Conservation (phyloP, 2,797 vertebrate genomes). For the Neosalanx taihuensis region DNA sequence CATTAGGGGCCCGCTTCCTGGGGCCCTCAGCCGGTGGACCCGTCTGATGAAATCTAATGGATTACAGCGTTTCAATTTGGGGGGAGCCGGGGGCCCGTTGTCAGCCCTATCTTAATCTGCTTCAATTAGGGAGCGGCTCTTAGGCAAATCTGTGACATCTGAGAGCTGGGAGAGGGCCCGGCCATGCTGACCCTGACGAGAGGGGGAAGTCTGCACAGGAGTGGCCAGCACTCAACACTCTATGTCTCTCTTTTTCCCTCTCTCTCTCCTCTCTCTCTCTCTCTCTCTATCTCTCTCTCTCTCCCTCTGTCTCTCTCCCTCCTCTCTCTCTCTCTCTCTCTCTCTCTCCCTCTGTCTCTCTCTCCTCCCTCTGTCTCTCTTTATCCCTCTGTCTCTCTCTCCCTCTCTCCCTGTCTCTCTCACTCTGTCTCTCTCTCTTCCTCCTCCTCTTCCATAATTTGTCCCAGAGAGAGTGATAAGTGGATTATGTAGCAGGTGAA, state of each 20-base stretch:
- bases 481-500: constrained; percentile 63
- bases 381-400: constrained; percentile 14
- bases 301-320: constrained; percentile 14
- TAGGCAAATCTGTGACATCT: constrained; percentile 74
- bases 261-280: constrained; percentile 28
- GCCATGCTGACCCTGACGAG: constrained; percentile 61
- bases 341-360: too few species aligned
- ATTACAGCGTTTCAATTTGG: constrained; percentile 75
- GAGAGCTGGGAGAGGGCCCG: constrained; percentile 66
- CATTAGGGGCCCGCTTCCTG: constrained; percentile 68
- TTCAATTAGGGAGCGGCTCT: constrained; percentile 73
- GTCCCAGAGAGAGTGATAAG: constrained; percentile 68
- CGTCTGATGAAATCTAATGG: constrained; percentile 74
- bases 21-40: constrained; percentile 57
- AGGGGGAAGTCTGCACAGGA: constrained; percentile 59
- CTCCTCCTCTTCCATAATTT: constrained; percentile 70
- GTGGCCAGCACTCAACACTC: constrained; percentile 22
- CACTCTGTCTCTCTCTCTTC: constrained; percentile 50
- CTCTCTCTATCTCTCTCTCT: constrained; percentile 5
- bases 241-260: constrained; percentile 9
- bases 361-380: too few species aligned
- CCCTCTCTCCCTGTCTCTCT: constrained; percentile 52
- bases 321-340: too few species aligned
- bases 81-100: constrained; percentile 56
- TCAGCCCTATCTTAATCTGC: constrained; percentile 75